A percentile compares a stretch with the other conserved stretches of the same genome.
These are phyloP conservation scores for Cottus gobio DNA, from an alignment of 2,113 vertebrate genomes.

Conservation along the genomic window DNA sequence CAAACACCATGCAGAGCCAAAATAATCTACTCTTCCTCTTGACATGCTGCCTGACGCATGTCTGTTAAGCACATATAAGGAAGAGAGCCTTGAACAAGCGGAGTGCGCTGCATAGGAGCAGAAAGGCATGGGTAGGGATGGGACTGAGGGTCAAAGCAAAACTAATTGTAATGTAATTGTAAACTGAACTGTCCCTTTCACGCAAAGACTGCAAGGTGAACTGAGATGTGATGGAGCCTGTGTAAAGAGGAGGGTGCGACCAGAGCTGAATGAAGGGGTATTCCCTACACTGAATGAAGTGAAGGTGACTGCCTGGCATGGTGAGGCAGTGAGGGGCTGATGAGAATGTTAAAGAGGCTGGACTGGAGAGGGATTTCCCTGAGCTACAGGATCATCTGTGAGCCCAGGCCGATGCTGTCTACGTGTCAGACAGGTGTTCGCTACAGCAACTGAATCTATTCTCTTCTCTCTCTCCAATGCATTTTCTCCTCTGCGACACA, in stretches of 20 bases:
- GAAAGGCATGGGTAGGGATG: too few species aligned
- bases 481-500: neutral
- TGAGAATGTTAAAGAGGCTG: conserved; percentile 67
- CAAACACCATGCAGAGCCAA: conserved; percentile 23
- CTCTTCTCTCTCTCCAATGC: neutral
- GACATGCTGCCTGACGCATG: conserved; percentile 36
- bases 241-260: conserved; percentile 23
- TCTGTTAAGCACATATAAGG: too few species aligned
- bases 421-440: neutral
- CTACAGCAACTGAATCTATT: conserved; percentile 9
- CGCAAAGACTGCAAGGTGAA: conserved; percentile 46
- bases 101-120: too few species aligned
- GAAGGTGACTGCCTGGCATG: conserved; percentile 33
- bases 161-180: neutral
- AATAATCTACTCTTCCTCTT: conserved; percentile 54
- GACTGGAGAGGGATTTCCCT: conserved; percentile 56
- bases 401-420: conserved; percentile 6
- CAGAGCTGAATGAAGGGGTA: conserved; percentile 41
- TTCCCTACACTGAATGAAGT: conserved; percentile 58
- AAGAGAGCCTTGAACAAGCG: too few species aligned
- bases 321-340: conserved; percentile 56
- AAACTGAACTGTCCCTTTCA: conserved; percentile 19
- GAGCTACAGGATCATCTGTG: conserved; percentile 33
- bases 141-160: too few species aligned
- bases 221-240: conserved; percentile 9